Conservation (phyloP, 2,797 vertebrate genomes). For the Dermochelys coriacea region DNA sequence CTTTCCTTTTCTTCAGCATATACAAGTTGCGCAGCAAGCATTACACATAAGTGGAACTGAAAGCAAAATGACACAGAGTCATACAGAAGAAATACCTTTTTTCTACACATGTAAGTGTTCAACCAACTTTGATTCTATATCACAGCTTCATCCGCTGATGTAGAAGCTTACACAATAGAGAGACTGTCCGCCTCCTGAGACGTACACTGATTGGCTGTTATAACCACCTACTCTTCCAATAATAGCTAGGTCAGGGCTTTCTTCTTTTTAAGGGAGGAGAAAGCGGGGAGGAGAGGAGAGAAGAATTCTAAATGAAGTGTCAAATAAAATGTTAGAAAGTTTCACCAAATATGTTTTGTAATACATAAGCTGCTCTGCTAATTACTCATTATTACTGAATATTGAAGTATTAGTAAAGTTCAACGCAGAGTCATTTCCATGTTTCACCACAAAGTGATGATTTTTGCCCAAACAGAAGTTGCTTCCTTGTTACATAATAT, state of each 20-base stretch:
- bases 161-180: not conserved
- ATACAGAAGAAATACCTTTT: not conserved
- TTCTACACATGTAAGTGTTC: not conserved
- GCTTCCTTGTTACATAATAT: not conserved
- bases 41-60: not conserved
- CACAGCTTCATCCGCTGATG: not conserved
- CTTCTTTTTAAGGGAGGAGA: not conserved
- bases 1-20: not conserved
- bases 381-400: not conserved
- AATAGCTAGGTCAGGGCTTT: not conserved
- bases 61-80: not conserved
- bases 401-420: not conserved
- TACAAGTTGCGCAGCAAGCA: not conserved
- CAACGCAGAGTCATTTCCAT: not conserved
- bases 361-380: not conserved
- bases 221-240: not conserved
- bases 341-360: not conserved
- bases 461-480: constrained; percentile 31
- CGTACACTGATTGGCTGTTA: not conserved
- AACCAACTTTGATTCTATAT: not conserved
- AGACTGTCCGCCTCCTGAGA: not conserved
- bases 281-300: not conserved
- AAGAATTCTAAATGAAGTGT: not conserved
- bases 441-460: not conserved
- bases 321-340: fast-evolving